phyloP scores from a whole-genome alignment of 2,113 vertebrate genomes.

The Pedetes capensis region DNA sequence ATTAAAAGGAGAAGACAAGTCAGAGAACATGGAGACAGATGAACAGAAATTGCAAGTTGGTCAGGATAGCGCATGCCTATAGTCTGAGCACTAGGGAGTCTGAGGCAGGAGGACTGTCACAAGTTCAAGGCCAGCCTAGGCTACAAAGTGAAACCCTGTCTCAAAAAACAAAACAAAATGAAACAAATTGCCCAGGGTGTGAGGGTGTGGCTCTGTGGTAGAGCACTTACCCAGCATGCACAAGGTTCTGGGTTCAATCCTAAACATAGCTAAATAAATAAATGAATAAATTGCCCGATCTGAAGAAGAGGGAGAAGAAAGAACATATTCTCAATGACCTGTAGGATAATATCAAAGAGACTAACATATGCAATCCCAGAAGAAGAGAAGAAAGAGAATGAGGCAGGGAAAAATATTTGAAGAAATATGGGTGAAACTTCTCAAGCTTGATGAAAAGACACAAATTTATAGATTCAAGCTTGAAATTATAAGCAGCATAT shows the following conservation, averaged over 20 bases:
- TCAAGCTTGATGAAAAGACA: constrained; percentile 11
- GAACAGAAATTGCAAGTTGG: too few relatives aligned
- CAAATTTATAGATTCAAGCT: constrained; percentile 10
- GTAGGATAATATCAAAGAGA: background rate
- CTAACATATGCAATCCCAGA: background rate
- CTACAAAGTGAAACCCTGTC: too few relatives aligned
- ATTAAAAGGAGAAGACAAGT: background rate
- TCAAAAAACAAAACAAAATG: too few relatives aligned
- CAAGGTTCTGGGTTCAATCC: background rate
- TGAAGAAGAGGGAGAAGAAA: background rate
- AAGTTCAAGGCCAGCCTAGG: too few relatives aligned
- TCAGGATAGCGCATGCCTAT: too few relatives aligned
- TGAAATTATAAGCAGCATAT: constrained; percentile 22
- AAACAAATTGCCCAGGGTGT: background rate
- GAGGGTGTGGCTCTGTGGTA: background rate
- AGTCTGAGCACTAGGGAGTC: too few relatives aligned
- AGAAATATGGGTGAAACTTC: constrained; percentile 2
- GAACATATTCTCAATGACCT: background rate
- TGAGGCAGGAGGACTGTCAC: too few relatives aligned
- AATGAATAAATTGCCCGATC: background rate
- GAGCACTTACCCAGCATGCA: background rate
- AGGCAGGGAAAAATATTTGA: constrained; percentile 15
- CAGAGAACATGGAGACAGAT: background rate
- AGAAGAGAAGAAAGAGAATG: background rate
- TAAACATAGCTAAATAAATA: background rate